phyloP scores from a whole-genome alignment of 2,113 vertebrate genomes.

The Salvelinus alpinus region DNA sequence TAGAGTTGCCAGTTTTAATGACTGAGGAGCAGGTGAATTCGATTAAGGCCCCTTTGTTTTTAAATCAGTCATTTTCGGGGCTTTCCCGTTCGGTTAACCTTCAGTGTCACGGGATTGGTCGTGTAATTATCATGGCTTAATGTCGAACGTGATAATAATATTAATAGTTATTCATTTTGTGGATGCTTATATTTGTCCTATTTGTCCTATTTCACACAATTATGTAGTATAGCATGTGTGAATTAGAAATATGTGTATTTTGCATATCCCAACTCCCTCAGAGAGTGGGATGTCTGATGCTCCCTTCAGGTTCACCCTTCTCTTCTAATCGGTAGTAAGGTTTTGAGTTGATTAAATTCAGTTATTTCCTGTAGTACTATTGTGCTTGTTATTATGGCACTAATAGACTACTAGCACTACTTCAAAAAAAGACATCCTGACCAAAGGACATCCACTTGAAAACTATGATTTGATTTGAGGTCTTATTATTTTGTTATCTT shows the following conservation, averaged over 20 bases:
- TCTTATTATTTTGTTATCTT: too few relatives aligned
- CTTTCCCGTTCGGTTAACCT: constrained; percentile 79
- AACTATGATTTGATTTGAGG: too few relatives aligned
- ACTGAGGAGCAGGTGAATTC: constrained; percentile 86
- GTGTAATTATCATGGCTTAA: constrained; percentile 42
- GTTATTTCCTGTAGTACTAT: background rate
- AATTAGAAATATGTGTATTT: too few relatives aligned
- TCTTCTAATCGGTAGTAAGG: background rate
- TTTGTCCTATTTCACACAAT: too few relatives aligned
- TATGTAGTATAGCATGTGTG: too few relatives aligned
- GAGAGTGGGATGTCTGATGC: background rate
- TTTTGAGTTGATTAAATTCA: constrained; percentile 2
- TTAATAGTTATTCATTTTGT: too few relatives aligned
- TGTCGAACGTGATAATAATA: constrained; percentile 1
- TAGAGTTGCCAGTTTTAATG: constrained; percentile 87
- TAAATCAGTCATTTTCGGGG: constrained; percentile 84
- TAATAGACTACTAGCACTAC: background rate
- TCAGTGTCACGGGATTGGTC: constrained; percentile 74
- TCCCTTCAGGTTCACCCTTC: background rate
- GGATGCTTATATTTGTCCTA: too few relatives aligned
- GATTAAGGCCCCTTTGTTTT: constrained; percentile 85
- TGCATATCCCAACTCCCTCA: too few relatives aligned
- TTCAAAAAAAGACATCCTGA: background rate
- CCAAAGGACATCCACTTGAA: too few relatives aligned
- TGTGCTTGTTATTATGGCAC: background rate